Evolutionary conservation across 1,140 invertebrate genomes (phyloP).

Genomic region (Eupristina koningsbergeri): DNA sequence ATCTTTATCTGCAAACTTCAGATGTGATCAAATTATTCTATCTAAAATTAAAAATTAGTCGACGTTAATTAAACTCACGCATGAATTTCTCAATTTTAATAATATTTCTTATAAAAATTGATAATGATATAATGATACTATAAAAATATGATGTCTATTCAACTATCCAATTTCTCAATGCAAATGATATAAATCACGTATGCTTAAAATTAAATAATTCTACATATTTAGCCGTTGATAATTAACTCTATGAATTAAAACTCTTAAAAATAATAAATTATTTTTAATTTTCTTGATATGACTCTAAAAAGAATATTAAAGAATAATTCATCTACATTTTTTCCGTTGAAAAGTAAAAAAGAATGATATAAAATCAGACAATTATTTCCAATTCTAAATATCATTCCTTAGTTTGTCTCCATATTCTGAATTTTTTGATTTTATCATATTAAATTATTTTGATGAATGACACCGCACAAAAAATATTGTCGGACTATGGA

Average conservation of each 20-base stretch:
- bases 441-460: background rate
- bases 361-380: no score
- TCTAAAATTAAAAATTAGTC: slow-evolving; percentile 1
- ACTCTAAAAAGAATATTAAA: no score
- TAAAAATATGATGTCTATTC: slow-evolving; percentile 6
- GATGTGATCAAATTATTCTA: slow-evolving; percentile 7
- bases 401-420: background rate
- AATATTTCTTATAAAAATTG: slow-evolving; percentile 25
- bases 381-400: background rate
- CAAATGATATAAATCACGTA: slow-evolving; percentile 17
- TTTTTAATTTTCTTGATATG: no score
- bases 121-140: background rate
- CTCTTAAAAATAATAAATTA: no score
- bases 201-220: background rate
- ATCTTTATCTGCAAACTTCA: slow-evolving; percentile 21
- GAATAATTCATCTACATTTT: no score
- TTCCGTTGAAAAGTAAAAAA: no score
- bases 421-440: background rate
- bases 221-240: background rate
- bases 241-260: no score
- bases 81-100: slow-evolving; percentile 37
- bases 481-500: background rate
- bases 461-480: background rate
- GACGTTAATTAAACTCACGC: slow-evolving; percentile 8
- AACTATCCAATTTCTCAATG: slow-evolving; percentile 4